phyloP scores from a whole-genome alignment of 2,113 vertebrate genomes.

The Daphoenositta chrysoptera region DNA sequence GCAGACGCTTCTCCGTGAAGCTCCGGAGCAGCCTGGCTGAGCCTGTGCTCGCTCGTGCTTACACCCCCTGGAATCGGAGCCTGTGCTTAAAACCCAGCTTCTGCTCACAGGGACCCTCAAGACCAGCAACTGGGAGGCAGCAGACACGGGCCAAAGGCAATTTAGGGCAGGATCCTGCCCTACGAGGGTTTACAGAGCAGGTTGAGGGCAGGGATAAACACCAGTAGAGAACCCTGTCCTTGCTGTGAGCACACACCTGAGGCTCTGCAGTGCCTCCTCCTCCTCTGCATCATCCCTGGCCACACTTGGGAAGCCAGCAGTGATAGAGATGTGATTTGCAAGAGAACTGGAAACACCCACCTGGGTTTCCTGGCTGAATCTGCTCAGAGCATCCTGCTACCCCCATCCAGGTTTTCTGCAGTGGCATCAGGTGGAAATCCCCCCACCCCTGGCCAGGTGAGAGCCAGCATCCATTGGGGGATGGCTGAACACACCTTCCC shows the following conservation, averaged over 20 bases:
- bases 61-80: not conserved
- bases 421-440: not conserved
- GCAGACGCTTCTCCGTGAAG: not conserved
- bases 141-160: accelerated
- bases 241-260: not conserved
- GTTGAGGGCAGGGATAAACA: not conserved
- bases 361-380: not conserved
- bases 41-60: accelerated
- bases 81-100: not conserved
- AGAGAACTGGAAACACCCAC: not conserved
- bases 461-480: not conserved
- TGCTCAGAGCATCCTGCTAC: not conserved
- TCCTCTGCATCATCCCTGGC: accelerated
- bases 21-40: not conserved
- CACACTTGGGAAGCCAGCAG: not conserved
- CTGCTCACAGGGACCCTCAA: not conserved
- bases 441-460: not conserved
- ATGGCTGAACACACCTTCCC: not conserved
- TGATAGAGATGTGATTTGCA: accelerated
- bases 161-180: not conserved
- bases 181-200: not conserved
- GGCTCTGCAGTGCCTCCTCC: not conserved
- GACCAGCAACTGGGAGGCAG: not conserved
- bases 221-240: not conserved
- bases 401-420: not conserved